Percentiles rank a stretch among this genome's conserved stretches.
Conservation (phyloP, 2,888 invertebrate species). For the Orthosia incerta region DNA sequence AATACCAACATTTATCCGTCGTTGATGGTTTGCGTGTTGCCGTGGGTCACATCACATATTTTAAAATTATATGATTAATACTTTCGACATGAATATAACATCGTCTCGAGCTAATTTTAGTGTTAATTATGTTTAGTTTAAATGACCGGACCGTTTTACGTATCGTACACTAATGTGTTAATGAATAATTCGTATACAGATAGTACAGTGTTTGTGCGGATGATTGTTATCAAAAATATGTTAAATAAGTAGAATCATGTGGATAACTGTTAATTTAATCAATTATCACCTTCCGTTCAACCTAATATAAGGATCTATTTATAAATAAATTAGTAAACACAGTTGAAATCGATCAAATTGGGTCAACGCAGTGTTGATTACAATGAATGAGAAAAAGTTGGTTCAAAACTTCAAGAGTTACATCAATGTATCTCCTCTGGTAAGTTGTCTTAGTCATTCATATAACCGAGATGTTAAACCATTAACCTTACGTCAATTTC, state of each 20-base stretch:
- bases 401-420: slow-evolving; percentile 91
- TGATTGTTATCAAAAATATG: slow-evolving; percentile 85
- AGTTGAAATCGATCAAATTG: slow-evolving; percentile 75
- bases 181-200: slow-evolving; percentile 67
- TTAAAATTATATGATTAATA: slow-evolving; percentile 59
- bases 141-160: slow-evolving; percentile 17
- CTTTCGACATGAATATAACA: slow-evolving; percentile 52
- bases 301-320: slow-evolving; percentile 66
- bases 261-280: slow-evolving; percentile 77
- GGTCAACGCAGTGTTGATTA: slow-evolving; percentile 81
- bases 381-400: slow-evolving; percentile 90
- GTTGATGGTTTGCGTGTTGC: slow-evolving; percentile 70
- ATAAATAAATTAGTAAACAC: slow-evolving; percentile 63
- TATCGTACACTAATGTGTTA: slow-evolving; percentile 34
- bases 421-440: slow-evolving; percentile 87
- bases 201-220: slow-evolving; percentile 76
- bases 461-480: background rate
- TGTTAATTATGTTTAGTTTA: slow-evolving; percentile 45
- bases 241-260: slow-evolving; percentile 82
- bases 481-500: background rate
- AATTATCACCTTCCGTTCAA: slow-evolving; percentile 69
- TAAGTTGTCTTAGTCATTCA: slow-evolving; percentile 63
- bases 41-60: slow-evolving; percentile 66
- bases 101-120: slow-evolving; percentile 48
- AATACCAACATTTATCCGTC: slow-evolving; percentile 56